Percentiles rank a stretch among this genome's conserved stretches.
phyloP scores from a whole-genome alignment of 2,888 invertebrate species.

The Ochlodes sylvanus region DNA sequence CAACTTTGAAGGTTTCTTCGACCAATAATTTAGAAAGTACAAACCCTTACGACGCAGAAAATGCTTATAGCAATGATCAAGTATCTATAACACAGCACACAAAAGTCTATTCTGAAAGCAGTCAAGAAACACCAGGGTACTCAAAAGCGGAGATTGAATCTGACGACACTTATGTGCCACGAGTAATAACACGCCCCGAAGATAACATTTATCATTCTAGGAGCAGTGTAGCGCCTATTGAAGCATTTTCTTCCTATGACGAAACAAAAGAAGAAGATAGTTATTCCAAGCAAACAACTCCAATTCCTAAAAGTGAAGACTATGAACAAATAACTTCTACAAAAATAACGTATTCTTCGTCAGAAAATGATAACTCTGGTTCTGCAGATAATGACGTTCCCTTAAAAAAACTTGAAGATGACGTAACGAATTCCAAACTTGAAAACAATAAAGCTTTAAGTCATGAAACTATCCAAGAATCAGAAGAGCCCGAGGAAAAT shows the following conservation, averaged over 20 bases:
- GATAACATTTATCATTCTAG: constrained; percentile 61
- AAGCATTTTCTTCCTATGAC: constrained; percentile 55
- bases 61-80: constrained; percentile 75
- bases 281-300: constrained; percentile 57
- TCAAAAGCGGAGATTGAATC: constrained; percentile 57
- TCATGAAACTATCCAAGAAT: constrained; percentile 52
- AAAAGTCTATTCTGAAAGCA: constrained; percentile 52
- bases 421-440: constrained; percentile 46
- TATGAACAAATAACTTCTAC: constrained; percentile 51
- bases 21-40: constrained; percentile 55
- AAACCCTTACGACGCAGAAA: constrained; percentile 68
- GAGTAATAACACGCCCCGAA: constrained; percentile 56
- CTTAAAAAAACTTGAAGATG: constrained; percentile 56
- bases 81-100: constrained; percentile 62
- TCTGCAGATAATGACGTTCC: constrained; percentile 55
- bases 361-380: constrained; percentile 57
- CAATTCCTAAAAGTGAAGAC: constrained; percentile 53
- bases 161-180: constrained; percentile 60
- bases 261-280: constrained; percentile 61
- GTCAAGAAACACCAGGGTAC: constrained; percentile 56
- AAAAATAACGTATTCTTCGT: constrained; percentile 54
- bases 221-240: constrained; percentile 60
- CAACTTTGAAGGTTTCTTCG: constrained; percentile 56
- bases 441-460: constrained; percentile 45
- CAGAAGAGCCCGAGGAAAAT: constrained; percentile 63